These are phyloP conservation scores for Cenopis cana DNA, from an alignment of 2,888 invertebrate genomes.

Conservation along the genomic window DNA sequence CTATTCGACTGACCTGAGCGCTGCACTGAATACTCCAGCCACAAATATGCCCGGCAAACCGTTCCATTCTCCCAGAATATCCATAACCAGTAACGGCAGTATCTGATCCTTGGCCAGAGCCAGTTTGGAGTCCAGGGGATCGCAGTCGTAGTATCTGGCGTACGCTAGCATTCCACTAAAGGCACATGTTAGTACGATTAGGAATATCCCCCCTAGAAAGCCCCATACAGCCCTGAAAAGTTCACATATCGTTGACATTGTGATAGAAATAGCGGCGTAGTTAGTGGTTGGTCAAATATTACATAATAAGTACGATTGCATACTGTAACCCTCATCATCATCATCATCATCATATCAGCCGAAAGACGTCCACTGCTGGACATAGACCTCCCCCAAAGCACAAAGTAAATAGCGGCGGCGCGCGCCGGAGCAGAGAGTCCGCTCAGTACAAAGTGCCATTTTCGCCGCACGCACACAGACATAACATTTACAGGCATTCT, in stretches of 20 bases:
- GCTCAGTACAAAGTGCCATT: too few relatives aligned
- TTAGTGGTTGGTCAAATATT: too few relatives aligned
- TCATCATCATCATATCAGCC: too few relatives aligned
- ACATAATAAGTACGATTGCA: too few relatives aligned
- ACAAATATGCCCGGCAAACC: slow-evolving; percentile 95
- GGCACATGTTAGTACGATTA: slow-evolving; percentile 88
- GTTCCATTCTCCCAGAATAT: slow-evolving; percentile 90
- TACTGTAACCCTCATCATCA: too few relatives aligned
- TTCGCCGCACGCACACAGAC: too few relatives aligned
- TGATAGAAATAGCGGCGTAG: too few relatives aligned
- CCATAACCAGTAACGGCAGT: slow-evolving; percentile 93
- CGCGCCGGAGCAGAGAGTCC: too few relatives aligned
- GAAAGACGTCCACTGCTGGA: too few relatives aligned
- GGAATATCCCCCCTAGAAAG: slow-evolving; percentile 87
- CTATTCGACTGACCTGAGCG: slow-evolving; percentile 86
- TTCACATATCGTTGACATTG: background rate
- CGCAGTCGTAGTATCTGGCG: slow-evolving; percentile 90
- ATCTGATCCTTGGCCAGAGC: slow-evolving; percentile 91
- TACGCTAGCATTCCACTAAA: slow-evolving; percentile 91
- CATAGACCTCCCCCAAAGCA: too few relatives aligned
- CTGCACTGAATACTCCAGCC: slow-evolving; percentile 96
- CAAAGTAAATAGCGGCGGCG: too few relatives aligned
- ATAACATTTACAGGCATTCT: too few relatives aligned
- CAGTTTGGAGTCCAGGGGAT: slow-evolving; percentile 88
- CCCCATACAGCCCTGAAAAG: slow-evolving; percentile 88